Evolutionary conservation across 1,140 invertebrate genomes (phyloP).

Genomic region (Varroa destructor): DNA sequence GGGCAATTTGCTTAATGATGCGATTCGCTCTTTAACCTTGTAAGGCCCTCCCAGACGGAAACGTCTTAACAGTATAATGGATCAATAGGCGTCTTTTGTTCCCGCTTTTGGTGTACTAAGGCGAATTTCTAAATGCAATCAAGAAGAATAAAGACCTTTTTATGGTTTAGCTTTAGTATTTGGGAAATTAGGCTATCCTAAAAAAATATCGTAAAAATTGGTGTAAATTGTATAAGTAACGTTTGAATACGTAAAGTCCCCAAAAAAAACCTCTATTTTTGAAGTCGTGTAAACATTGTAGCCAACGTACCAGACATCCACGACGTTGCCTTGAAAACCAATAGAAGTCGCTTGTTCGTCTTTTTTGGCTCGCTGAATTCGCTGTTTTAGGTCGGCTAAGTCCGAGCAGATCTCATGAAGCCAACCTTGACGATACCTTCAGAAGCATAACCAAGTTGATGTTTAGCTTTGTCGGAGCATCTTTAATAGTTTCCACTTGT

Average conservation of each 20-base stretch:
- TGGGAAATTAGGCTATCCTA: too few relatives aligned
- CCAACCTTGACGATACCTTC: conserved; percentile 51
- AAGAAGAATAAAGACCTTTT: too few relatives aligned
- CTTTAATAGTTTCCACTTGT: too few relatives aligned
- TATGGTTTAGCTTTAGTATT: too few relatives aligned
- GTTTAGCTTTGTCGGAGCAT: too few relatives aligned
- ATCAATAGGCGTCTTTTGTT: not conserved
- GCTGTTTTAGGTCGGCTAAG: conserved; percentile 45
- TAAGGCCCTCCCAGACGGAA: too few relatives aligned
- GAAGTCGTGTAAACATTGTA: not conserved
- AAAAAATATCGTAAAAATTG: too few relatives aligned
- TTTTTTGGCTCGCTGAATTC: conserved; percentile 39
- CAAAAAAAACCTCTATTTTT: not conserved
- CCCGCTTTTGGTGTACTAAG: not conserved
- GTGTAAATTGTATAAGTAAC: too few relatives aligned
- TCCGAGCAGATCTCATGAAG: conserved; percentile 45
- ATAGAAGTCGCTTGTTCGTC: conserved; percentile 45
- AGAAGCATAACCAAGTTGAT: not conserved
- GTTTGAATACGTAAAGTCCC: too few relatives aligned
- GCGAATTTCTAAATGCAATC: too few relatives aligned
- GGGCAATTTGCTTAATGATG: too few relatives aligned
- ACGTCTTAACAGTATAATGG: not conserved
- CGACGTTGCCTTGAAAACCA: conserved; percentile 52
- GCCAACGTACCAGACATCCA: conserved; percentile 47
- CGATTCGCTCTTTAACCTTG: too few relatives aligned